A percentile compares a stretch with the other conserved stretches of the same genome.
These are phyloP conservation scores for Hippopotamus amphibius DNA, from an alignment of 2,113 vertebrate genomes.

Conservation along the genomic window DNA sequence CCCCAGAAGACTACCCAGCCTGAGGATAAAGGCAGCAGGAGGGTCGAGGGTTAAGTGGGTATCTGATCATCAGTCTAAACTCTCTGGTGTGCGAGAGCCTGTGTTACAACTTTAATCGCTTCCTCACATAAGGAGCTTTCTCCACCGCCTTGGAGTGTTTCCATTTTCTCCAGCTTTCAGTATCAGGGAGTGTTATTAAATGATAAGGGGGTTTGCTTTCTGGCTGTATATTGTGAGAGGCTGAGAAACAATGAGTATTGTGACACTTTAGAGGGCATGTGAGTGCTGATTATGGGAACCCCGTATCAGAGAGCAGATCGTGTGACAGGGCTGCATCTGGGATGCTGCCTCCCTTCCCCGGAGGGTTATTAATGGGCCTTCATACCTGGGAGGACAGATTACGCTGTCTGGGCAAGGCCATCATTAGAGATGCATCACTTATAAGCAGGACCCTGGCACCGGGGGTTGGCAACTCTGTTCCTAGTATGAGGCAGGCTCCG, in stretches of 20 bases:
- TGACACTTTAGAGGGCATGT: slow-evolving; percentile 68
- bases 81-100: not conserved
- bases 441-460: slow-evolving; percentile 51
- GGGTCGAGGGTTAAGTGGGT: not conserved
- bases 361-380: slow-evolving; percentile 82
- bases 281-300: slow-evolving; percentile 70
- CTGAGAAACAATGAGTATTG: slow-evolving; percentile 77
- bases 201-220: slow-evolving; percentile 73
- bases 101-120: not conserved
- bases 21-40: not conserved
- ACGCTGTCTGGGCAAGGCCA: slow-evolving; percentile 71
- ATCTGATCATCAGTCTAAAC: not conserved
- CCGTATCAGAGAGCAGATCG: slow-evolving; percentile 62
- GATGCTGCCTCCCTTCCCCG: slow-evolving; percentile 56
- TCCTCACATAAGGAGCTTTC: slow-evolving; percentile 15
- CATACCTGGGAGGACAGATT: slow-evolving; percentile 72
- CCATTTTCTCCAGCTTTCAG: slow-evolving; percentile 66
- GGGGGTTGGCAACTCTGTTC: not conserved
- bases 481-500: not conserved
- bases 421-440: slow-evolving; percentile 81
- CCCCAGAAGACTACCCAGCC: not conserved
- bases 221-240: slow-evolving; percentile 63
- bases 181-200: slow-evolving; percentile 77
- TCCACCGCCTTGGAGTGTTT: slow-evolving; percentile 10
- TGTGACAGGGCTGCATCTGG: slow-evolving; percentile 47